Base-by-base conservation (phyloP, 2,113 vertebrate genomes). In the Ceuthmochares aereus region DNA sequence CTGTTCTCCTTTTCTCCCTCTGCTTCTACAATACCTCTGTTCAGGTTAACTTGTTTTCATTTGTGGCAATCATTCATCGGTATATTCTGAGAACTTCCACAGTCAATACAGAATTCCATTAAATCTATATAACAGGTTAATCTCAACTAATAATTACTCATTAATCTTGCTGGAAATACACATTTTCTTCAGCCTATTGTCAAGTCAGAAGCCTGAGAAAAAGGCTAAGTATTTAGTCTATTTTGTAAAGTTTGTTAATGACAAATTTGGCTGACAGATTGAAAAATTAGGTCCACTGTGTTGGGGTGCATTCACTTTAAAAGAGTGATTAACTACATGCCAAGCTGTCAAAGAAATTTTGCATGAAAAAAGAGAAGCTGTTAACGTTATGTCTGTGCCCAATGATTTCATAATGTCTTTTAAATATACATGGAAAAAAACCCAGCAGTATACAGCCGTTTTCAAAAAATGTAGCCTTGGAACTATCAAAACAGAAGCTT, bases 341-440 rank as follows among this genome's bases (percentile, higher is more conserved):
- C 82, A 95, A 91, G 60, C 55, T 90, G 67, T 93, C 82, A 78
- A 91, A 96, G 56, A 90, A 86, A 88, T 96, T 91, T 94, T 96
- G 51, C 90, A 93, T 92, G 51, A 86, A 83, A 94, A 96, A 91
- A 79, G 89, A 90, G 19, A 47, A 80, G 68, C 88, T 94, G 52
- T 90, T 91, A 91, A 76, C 72, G 43, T 90, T 94, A 25, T 74
- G 47, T 62, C 63, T 83, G 32, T 93, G 55, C 47, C 37, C 47
- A 88, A 3, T 79, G 70, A 58, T 90, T 97, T 94, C 51, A 43
- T 86, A 92, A 84, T 85, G 54, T 56, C 25, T 3, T 93, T 87
- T 67, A 87, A 95, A 89, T 84, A 84, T 43, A 90, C 49, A 47
- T 43, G 14, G 32, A 6, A 64, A 88, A 94, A 92, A 85, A 12